phyloP scores from a whole-genome alignment of 2,888 invertebrate species.

The Eudasyphora cyanicolor region DNA sequence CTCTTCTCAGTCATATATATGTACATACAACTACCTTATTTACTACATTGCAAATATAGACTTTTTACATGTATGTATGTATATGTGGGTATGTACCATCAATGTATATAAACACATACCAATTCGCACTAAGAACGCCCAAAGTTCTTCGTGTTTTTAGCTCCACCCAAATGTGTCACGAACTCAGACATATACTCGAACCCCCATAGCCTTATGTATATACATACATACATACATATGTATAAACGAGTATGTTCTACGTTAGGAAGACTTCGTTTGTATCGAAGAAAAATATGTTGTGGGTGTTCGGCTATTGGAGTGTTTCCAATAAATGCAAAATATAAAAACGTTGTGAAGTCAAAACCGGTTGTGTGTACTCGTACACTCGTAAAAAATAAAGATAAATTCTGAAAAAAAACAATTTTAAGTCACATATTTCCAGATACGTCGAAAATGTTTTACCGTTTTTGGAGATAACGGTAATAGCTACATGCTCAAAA shows the following conservation, averaged over 20 bases:
- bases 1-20: not conserved
- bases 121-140: constrained; percentile 9
- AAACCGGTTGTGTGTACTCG: no score
- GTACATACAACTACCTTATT: not conserved
- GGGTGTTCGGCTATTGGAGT: no score
- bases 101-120: constrained; percentile 27
- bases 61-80: not conserved
- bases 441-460: no score
- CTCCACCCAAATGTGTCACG: constrained; percentile 15
- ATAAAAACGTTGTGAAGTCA: no score
- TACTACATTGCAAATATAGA: no score
- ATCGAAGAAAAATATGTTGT: no score
- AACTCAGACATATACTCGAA: not conserved
- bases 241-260: not conserved
- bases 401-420: no score
- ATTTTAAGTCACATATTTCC: not conserved
- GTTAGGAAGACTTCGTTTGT: not conserved
- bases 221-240: constrained; percentile 3
- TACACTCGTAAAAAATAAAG: no score
- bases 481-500: not conserved
- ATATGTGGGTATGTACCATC: not conserved
- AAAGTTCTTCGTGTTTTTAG: not conserved
- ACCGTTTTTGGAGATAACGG: no score
- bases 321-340: no score
- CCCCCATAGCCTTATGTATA: not conserved